Conservation (phyloP, 2,113 vertebrate species). For the Saccopteryx bilineata region DNA sequence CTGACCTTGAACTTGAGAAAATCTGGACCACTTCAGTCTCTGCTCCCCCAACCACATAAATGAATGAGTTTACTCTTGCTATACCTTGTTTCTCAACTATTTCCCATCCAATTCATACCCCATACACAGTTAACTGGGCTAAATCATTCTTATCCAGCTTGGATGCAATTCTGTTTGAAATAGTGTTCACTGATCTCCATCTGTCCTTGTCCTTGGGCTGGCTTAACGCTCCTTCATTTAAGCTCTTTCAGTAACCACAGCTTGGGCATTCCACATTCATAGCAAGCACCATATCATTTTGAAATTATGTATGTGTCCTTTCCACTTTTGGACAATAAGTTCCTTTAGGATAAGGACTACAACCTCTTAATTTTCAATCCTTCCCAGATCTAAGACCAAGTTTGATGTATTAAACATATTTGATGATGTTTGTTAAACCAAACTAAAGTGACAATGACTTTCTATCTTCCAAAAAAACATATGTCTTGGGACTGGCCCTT, state of each 20-base stretch:
- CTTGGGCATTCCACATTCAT: neutral
- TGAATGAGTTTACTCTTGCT: neutral
- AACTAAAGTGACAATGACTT: neutral
- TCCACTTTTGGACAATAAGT: neutral
- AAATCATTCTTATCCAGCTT: neutral
- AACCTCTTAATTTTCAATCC: neutral
- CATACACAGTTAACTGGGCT: neutral
- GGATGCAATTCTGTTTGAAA: conserved; percentile 1
- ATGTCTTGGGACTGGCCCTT: neutral
- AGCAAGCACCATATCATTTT: neutral
- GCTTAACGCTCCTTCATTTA: neutral
- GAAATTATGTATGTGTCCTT: neutral
- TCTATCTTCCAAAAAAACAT: neutral
- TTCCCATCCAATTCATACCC: neutral
- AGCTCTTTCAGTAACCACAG: neutral
- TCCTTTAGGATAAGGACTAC: neutral
- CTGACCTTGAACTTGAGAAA: neutral
- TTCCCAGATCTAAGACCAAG: neutral
- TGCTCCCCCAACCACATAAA: neutral
- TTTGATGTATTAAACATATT: neutral
- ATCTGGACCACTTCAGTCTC: neutral
- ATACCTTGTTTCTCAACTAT: neutral
- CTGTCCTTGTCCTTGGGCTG: neutral
- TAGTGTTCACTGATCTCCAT: neutral
- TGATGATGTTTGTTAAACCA: neutral